Evolutionary conservation across 2,797 vertebrate genomes (phyloP).

Genomic region (Antennarius maculatus): DNA sequence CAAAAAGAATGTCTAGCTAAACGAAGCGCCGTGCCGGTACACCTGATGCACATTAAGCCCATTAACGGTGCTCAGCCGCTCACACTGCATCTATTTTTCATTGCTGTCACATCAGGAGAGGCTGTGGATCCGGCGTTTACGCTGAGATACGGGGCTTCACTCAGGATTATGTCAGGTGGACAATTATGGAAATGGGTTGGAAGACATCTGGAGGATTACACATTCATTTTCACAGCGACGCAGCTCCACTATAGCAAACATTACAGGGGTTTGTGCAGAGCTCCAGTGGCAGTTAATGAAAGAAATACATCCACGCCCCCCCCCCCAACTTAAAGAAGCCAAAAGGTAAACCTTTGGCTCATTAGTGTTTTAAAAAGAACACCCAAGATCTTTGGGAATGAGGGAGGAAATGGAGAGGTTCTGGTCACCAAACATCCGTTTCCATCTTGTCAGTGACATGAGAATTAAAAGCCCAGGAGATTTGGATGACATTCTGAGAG

Average conservation of each 20-base stretch:
- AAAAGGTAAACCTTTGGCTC: not conserved
- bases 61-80: slow-evolving; percentile 77
- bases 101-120: slow-evolving; percentile 65
- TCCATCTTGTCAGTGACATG: too few species aligned
- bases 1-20: slow-evolving; percentile 61
- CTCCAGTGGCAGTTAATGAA: not conserved
- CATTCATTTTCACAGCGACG: slow-evolving; percentile 9
- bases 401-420: too few species aligned
- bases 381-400: too few species aligned
- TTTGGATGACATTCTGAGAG: too few species aligned
- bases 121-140: slow-evolving; percentile 49
- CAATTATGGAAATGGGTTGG: slow-evolving; percentile 37
- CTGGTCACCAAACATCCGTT: too few species aligned
- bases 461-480: too few species aligned
- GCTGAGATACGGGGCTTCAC: slow-evolving; percentile 27
- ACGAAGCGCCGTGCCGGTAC: slow-evolving; percentile 65
- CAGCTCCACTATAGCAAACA: too few species aligned
- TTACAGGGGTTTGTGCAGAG: not conserved
- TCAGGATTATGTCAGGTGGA: slow-evolving; percentile 24
- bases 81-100: slow-evolving; percentile 78
- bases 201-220: slow-evolving; percentile 36
- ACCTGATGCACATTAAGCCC: slow-evolving; percentile 80
- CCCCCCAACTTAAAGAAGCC: not conserved
- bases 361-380: too few species aligned
- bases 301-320: not conserved